Evolutionary conservation across 2,113 vertebrate genomes (phyloP).

Genomic region (Oncorhynchus keta): DNA sequence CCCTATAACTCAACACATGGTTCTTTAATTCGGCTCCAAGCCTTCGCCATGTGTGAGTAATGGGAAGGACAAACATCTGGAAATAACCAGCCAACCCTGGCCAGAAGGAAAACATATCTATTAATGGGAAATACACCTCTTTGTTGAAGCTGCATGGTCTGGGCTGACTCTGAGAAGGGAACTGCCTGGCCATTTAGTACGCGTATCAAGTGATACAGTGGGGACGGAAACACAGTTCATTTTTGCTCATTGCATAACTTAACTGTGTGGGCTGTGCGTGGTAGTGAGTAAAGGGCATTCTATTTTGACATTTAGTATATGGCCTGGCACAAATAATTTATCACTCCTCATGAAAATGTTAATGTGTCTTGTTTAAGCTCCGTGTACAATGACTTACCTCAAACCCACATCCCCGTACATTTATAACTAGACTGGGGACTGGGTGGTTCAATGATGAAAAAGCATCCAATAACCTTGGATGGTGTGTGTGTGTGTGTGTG

Average conservation of each 20-base stretch:
- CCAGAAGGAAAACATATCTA: constrained; percentile 49
- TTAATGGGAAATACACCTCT: constrained; percentile 57
- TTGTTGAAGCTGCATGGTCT: constrained; percentile 33
- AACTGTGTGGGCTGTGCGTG: neutral
- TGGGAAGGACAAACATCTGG: constrained; percentile 66
- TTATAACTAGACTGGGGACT: neutral
- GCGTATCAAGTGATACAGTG: constrained; percentile 28
- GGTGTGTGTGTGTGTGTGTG: neutral
- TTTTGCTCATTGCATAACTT: constrained; percentile 5
- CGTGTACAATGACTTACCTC: constrained; percentile 38
- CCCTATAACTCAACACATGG: constrained; percentile 44
- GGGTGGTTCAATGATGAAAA: constrained; percentile 15
- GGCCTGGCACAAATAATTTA: constrained; percentile 38
- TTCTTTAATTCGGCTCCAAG: constrained; percentile 57
- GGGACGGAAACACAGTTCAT: constrained; percentile 25
- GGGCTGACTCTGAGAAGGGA: constrained; percentile 30
- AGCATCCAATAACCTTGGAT: constrained; percentile 26
- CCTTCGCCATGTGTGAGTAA: constrained; percentile 56
- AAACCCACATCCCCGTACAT: neutral
- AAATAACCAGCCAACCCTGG: constrained; percentile 37
- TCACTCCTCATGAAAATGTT: constrained; percentile 45
- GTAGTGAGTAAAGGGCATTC: constrained; percentile 20
- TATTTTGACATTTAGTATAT: constrained; percentile 18
- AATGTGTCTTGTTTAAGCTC: constrained; percentile 45
- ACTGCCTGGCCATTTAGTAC: constrained; percentile 47